phyloP scores from a whole-genome alignment of 2,888 invertebrate genomes.

The Parthenolecanium corni region DNA sequence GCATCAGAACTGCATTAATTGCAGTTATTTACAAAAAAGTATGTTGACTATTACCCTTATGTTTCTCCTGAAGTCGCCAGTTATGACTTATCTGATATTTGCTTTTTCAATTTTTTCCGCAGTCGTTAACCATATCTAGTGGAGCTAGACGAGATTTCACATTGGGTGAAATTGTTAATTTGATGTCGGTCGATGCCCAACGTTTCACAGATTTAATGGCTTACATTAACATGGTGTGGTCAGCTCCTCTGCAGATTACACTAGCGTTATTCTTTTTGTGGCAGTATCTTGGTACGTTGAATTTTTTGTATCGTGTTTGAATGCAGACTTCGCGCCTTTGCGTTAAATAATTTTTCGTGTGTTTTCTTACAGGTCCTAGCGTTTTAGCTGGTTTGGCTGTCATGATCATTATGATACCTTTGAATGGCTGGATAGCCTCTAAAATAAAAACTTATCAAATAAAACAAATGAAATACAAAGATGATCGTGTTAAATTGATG shows the following conservation, averaged over 20 bases:
- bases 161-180: constrained; percentile 44
- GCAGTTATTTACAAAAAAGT: constrained; percentile 46
- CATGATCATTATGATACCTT: constrained; percentile 45
- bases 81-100: too few species aligned
- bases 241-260: constrained; percentile 45
- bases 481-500: constrained; percentile 43
- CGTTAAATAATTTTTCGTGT: background rate
- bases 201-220: constrained; percentile 41
- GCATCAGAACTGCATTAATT: constrained; percentile 44
- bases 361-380: constrained; percentile 41
- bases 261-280: constrained; percentile 45
- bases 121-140: constrained; percentile 39
- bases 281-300: constrained; percentile 37
- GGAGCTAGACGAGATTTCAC: constrained; percentile 40
- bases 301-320: background rate
- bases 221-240: constrained; percentile 43
- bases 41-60: too few species aligned
- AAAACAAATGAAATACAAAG: constrained; percentile 46
- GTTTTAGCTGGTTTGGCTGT: constrained; percentile 48
- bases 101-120: constrained; percentile 9
- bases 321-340: background rate
- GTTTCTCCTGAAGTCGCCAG: too few species aligned
- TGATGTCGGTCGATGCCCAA: constrained; percentile 44
- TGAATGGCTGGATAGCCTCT: constrained; percentile 41
- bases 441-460: constrained; percentile 42